These are phyloP conservation scores for Tortrix viridana DNA, from an alignment of 2,888 invertebrate species.

Conservation along the genomic window DNA sequence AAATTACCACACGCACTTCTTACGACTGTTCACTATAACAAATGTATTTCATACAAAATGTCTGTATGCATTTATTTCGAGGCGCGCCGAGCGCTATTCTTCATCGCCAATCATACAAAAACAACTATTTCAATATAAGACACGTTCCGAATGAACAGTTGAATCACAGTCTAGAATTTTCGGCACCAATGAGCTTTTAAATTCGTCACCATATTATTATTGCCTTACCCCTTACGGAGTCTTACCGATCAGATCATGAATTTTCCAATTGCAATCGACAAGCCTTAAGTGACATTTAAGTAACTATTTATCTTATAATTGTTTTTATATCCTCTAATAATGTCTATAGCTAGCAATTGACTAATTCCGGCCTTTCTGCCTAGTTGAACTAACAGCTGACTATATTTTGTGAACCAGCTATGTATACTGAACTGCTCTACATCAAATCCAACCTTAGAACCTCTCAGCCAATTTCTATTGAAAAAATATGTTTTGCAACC, in stretches of 20 bases:
- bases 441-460: conserved; percentile 51
- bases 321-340: conserved; percentile 68
- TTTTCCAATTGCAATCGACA: conserved; percentile 63
- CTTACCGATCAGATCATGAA: conserved; percentile 55
- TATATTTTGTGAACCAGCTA: conserved; percentile 68
- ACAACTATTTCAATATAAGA: conserved; percentile 84
- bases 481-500: conserved; percentile 75
- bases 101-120: conserved; percentile 78
- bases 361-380: conserved; percentile 75
- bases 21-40: conserved; percentile 48
- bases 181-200: conserved; percentile 83
- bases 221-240: conserved; percentile 60
- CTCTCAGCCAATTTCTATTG: conserved; percentile 70
- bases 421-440: conserved; percentile 66
- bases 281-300: conserved; percentile 68
- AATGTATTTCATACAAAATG: conserved; percentile 72
- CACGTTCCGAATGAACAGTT: conserved; percentile 83
- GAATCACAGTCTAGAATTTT: conserved; percentile 84
- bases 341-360: conserved; percentile 83
- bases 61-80: conserved; percentile 45
- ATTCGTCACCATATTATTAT: conserved; percentile 72
- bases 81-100: conserved; percentile 44
- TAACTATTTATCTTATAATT: conserved; percentile 62
- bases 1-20: neutral
- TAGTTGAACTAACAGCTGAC: conserved; percentile 77